phyloP scores from a whole-genome alignment of 2,888 invertebrate species.

The Noctua janthe region DNA sequence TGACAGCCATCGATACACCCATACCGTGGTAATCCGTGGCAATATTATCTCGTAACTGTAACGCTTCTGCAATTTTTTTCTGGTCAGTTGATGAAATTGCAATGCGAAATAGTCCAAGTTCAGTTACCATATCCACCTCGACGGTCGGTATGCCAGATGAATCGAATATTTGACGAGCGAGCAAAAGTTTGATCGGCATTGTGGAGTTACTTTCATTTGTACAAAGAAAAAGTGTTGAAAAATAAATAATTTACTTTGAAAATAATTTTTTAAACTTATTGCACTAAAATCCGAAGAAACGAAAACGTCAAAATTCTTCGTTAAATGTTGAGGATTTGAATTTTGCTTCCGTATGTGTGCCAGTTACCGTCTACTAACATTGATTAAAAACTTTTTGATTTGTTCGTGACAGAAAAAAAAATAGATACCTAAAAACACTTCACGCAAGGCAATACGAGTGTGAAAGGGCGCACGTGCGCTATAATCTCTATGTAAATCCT shows the following conservation, averaged over 20 bases:
- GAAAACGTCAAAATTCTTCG: conserved; percentile 19
- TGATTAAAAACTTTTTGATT: conserved; percentile 40
- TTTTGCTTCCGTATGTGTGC: conserved; percentile 4
- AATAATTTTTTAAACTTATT: not conserved
- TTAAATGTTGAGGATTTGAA: conserved; percentile 13
- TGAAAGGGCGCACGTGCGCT: conserved; percentile 81
- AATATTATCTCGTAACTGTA: conserved; percentile 98
- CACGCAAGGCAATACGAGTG: conserved; percentile 34
- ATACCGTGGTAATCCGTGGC: conserved; percentile 97
- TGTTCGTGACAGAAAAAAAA: conserved; percentile 26
- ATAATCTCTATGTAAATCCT: conserved; percentile 86
- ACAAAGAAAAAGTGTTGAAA: conserved; percentile 14
- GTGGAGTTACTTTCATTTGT: conserved; percentile 32
- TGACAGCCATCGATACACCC: conserved; percentile 97
- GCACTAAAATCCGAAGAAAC: not conserved
- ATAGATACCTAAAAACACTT: conserved; percentile 15
- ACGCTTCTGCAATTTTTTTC: conserved; percentile 98
- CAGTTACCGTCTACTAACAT: conserved; percentile 15
- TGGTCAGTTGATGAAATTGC: conserved; percentile 99
- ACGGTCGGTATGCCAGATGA: conserved; percentile 99
- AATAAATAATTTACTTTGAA: conserved; percentile 8
- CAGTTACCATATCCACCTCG: conserved; percentile 96
- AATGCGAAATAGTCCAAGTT: conserved; percentile 96
- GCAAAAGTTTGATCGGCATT: conserved; percentile 97
- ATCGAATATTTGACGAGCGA: conserved; percentile 99